Evolutionary conservation across 2,888 invertebrate genomes (phyloP).

Genomic region (Pachycephus smyrnensis): DNA sequence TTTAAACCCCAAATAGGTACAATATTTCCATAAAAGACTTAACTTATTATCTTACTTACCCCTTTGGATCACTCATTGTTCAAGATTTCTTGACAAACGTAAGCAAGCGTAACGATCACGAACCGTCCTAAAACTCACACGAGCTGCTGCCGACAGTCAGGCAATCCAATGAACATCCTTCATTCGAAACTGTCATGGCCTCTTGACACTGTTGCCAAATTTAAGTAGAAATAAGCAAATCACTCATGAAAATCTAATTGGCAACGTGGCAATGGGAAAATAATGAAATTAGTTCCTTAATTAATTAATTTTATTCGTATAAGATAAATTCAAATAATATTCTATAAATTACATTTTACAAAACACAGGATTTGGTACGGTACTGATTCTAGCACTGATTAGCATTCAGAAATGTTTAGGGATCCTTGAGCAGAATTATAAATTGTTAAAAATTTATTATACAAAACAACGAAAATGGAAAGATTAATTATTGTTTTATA

Average conservation of each 20-base stretch:
- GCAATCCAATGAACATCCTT: constrained; percentile 6
- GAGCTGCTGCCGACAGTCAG: constrained; percentile 1
- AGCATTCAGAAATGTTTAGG: not conserved
- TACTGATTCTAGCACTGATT: not conserved
- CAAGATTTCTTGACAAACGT: constrained; percentile 35
- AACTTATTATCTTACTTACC: constrained; percentile 43
- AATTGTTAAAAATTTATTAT: not conserved
- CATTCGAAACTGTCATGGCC: constrained; percentile 9
- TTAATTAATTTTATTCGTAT: no score
- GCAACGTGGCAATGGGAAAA: no score
- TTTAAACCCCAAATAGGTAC: not conserved
- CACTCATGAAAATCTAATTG: not conserved
- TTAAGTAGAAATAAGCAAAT: not conserved
- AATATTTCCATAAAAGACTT: constrained; percentile 3
- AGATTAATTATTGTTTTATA: not conserved
- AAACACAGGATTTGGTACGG: not conserved
- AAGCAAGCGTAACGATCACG: constrained; percentile 36
- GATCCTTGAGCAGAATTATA: not conserved
- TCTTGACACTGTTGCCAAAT: constrained; percentile 1
- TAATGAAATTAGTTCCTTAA: not conserved
- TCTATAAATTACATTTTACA: not conserved
- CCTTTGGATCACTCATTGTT: constrained; percentile 61
- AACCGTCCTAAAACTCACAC: constrained; percentile 5
- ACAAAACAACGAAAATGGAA: not conserved
- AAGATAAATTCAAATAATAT: no score